Evolutionary conservation across 92 coral and sea anemone species (phyloP).

Genomic region (Palythoa grandiflora): DNA sequence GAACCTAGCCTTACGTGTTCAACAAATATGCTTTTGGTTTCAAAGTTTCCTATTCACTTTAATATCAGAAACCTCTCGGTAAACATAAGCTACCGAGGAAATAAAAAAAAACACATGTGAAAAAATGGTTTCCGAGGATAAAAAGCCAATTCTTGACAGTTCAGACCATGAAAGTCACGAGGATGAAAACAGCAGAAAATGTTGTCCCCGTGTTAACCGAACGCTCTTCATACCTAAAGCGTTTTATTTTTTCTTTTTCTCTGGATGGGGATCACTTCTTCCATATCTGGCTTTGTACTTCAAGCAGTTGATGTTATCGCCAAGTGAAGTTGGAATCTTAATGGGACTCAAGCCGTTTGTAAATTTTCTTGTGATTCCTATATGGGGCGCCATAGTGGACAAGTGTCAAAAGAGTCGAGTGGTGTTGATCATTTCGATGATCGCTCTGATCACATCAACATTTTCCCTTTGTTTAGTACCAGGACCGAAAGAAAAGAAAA

Average conservation of each 20-base stretch:
- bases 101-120: neutral
- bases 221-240: slow-evolving; percentile 88
- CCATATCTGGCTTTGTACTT: slow-evolving; percentile 98
- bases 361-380: slow-evolving; percentile 96
- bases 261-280: slow-evolving; percentile 97
- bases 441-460: slow-evolving; percentile 89
- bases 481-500: slow-evolving; percentile 86
- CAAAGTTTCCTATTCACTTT: slow-evolving; percentile 12
- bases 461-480: slow-evolving; percentile 90
- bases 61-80: neutral
- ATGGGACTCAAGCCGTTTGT: slow-evolving; percentile 99
- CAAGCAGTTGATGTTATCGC: slow-evolving; percentile 96
- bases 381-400: slow-evolving; percentile 99
- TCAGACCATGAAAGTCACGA: slow-evolving; percentile 46
- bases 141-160: slow-evolving; percentile 68
- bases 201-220: slow-evolving; percentile 96
- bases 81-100: slow-evolving; percentile 3
- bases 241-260: slow-evolving; percentile 96
- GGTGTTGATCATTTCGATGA: slow-evolving; percentile 87
- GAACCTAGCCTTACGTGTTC: slow-evolving; percentile 49
- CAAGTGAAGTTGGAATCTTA: slow-evolving; percentile 97
- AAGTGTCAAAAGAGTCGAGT: slow-evolving; percentile 96
- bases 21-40: slow-evolving; percentile 20
- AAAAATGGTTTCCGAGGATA: slow-evolving; percentile 66
- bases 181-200: slow-evolving; percentile 51